These are phyloP conservation scores for Colossoma macropomum DNA, from an alignment of 2,113 vertebrate genomes.

Conservation along the genomic window DNA sequence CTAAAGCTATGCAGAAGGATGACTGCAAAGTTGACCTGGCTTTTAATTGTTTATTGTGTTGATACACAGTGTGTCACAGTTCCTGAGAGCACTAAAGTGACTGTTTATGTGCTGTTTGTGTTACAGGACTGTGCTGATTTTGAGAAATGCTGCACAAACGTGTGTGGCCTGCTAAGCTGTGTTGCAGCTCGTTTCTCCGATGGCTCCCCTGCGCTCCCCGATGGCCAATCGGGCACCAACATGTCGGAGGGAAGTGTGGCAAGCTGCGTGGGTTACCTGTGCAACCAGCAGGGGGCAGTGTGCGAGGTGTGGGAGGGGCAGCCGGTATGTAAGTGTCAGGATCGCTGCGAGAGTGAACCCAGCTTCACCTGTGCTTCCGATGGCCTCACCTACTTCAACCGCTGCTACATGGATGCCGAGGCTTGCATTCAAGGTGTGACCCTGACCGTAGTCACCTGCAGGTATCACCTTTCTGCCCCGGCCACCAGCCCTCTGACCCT, in stretches of 20 bases:
- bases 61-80: not conserved
- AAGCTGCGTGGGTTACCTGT: conserved; percentile 88
- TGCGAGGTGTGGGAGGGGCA: conserved; percentile 96
- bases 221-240: conserved; percentile 46
- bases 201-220: conserved; percentile 65
- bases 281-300: conserved; percentile 90
- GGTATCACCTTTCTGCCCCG: conserved; percentile 88
- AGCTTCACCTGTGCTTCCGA: conserved; percentile 96
- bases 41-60: too few relatives aligned
- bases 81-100: not conserved
- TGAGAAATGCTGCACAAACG: conserved; percentile 97
- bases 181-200: conserved; percentile 91
- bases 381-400: conserved; percentile 97
- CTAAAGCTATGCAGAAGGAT: too few relatives aligned
- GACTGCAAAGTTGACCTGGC: too few relatives aligned
- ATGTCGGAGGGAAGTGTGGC: conserved; percentile 43
- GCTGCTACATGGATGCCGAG: conserved; percentile 97
- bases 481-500: conserved; percentile 85
- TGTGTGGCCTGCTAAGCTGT: conserved; percentile 93
- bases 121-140: conserved; percentile 86
- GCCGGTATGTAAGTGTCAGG: conserved; percentile 92
- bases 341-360: conserved; percentile 95
- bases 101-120: conserved; percentile 28
- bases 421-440: conserved; percentile 88
- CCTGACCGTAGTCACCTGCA: conserved; percentile 87